Evolutionary conservation across 2,888 invertebrate genomes (phyloP), one percentile per base, ranked within the genome.

Genomic region (Andrena bucephala): DNA sequence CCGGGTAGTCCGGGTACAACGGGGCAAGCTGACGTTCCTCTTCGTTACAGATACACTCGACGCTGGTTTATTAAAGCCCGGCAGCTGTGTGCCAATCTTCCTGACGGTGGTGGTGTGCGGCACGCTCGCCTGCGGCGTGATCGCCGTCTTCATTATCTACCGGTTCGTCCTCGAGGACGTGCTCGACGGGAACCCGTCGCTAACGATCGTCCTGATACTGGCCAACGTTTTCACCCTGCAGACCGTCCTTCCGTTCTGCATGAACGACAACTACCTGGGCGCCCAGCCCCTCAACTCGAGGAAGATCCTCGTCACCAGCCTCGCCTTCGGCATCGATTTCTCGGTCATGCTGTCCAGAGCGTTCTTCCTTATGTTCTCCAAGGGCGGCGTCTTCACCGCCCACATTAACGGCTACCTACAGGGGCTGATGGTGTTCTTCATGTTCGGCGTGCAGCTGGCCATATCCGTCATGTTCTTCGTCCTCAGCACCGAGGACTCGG

Each of bases 381-480:
- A 95, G 79, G 96, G 96, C 79, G 95, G 96, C 0, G 96, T 96
- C 0, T 96, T 96, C 85, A 95, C 96, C 83, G 96, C 96, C 4
- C 97, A 97, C 89, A 95, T 97, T 8, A 96, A 96, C 84, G 97
- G 97, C 3, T 96, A 96, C 57, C 95, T 97, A 7, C 96, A 97
- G 90, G 94, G 95, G 0, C 94, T 96, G 20, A 95, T 96, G 87
- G 95, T 95, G 75, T 94, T 96, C 63, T 96, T 96, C 89, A 96
- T 96, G 90, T 95, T 95, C 50, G 94, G 95, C 0, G 96, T 96
- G 0, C 96, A 96, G 92, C 93, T 94, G 0, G 90, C 93, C 2
- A 90, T 94, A 42, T 93, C 94, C 2, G 90, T 91, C 0, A 92
- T 92, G 91, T 94, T 91, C 81, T 91, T 92, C 59, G 42, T 86